Evolutionary conservation across 2,888 invertebrate species (phyloP), one percentile per base, ranked within the genome.

Genomic region (Netelia inedita): DNA sequence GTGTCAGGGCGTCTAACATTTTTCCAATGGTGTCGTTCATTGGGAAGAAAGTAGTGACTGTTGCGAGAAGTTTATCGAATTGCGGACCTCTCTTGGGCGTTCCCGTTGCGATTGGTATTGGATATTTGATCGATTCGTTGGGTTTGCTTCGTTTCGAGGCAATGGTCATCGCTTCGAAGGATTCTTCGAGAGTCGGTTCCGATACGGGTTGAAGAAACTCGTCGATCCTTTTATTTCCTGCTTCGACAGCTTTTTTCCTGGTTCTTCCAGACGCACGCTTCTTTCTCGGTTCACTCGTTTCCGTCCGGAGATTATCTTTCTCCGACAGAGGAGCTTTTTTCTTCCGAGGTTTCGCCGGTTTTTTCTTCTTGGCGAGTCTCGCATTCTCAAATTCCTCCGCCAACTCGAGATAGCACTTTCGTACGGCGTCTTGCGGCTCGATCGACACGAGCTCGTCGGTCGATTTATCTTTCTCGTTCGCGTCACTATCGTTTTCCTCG

Each of bases 391-490:
- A 97, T 1, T 91, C 91, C 66, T 95, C 94, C 0, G 96, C 96
- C 79, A 97, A 82, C 1, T 95, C 93, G 21, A 96, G 96, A 92
- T 96, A 97, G 68, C 96, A 95, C 86, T 94, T 92, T 50, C 94
- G 94, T 88, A 97, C 95, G 21, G 96, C 93, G 85, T 95, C 94
- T 91, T 96, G 95, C 0, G 97, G 96, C 91, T 97, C 97, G 35
- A 96, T 95, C 0, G 97, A 96, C 0, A 95, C 95, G 0, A 96
- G 94, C 43, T 94, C 94, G 46, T 94, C 94, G 9, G 94, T 93
- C 11, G 87, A 82, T 19, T 93, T 93, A 94, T 89, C 82, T 63
- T 85, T 72, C n/a, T 66, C 59, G 28, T 74, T 75, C 16, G 86
- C 80, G 11, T 86, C 81, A 2, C 87, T 85, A 16, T 86, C 66